Evolutionary conservation across 2,797 vertebrate species (phyloP).

Genomic region (Anableps anableps): DNA sequence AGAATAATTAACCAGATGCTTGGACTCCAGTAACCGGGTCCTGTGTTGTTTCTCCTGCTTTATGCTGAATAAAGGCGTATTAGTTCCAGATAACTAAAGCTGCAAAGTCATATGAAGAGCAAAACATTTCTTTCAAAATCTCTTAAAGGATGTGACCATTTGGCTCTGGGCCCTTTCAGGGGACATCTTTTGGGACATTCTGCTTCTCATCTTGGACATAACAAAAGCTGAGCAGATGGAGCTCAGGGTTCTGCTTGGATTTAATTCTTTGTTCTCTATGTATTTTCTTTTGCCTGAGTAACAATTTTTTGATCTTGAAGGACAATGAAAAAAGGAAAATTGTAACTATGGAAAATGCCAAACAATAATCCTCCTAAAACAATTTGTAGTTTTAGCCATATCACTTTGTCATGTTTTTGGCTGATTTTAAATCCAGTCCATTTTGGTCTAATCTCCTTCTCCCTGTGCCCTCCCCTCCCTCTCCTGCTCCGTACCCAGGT

Average conservation of each 20-base stretch:
- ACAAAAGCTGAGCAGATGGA: background rate
- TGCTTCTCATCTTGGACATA: slow-evolving; percentile 12
- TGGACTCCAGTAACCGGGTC: slow-evolving; percentile 32
- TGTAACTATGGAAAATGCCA: background rate
- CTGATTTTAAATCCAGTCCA: slow-evolving; percentile 2
- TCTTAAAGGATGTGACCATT: slow-evolving; percentile 26
- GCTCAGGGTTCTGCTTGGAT: slow-evolving; percentile 7
- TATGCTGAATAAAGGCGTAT: slow-evolving; percentile 59
- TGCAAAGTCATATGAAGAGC: slow-evolving; percentile 31
- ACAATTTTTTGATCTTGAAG: background rate
- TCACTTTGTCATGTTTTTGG: slow-evolving; percentile 17
- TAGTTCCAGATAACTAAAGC: slow-evolving; percentile 59
- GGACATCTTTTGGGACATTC: slow-evolving; percentile 10
- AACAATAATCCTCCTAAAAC: background rate
- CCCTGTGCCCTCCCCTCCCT: slow-evolving; percentile 1
- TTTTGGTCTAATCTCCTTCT: slow-evolving; percentile 12
- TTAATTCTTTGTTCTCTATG: slow-evolving; percentile 2
- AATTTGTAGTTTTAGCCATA: slow-evolving; percentile 27
- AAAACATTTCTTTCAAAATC: slow-evolving; percentile 23
- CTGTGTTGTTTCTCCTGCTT: slow-evolving; percentile 54
- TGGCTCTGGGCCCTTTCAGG: slow-evolving; percentile 19
- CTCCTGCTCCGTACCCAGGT: slow-evolving; percentile 76
- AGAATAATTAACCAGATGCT: slow-evolving; percentile 60
- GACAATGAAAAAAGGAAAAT: background rate
- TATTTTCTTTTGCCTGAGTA: background rate